Base-by-base conservation (phyloP, 1,140 invertebrate species). In the Drosophila albomicans region DNA sequence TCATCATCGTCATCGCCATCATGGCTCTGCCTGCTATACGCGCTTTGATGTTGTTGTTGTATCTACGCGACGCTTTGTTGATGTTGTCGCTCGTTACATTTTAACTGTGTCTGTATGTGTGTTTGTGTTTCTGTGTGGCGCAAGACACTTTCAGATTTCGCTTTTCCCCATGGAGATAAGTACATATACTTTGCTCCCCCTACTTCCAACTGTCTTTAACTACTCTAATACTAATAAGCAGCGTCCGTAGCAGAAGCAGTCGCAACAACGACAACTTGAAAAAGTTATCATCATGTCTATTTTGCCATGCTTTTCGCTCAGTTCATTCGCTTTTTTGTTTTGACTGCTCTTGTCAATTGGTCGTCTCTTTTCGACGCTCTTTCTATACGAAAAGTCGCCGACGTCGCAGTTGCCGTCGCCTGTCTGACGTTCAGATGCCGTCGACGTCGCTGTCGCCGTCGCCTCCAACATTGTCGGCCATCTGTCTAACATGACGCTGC, bases 261-360 rank as follows among this genome's bases (percentile, higher is more conserved):
- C 20, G 20, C 30, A 52, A 46, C 49, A 54, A 46, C 57, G 57
- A 15, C 28, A 70, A 57, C 66, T 69, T 52, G 10, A 70, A 70
- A 62, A 63, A 70, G 73, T 75, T 63, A 71, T 70, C 72, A 59
- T 43, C 38, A 58, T 28, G 43, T 64, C 67, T 71, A 64, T 75
- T 71, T 16, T 75, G 65, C 67, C 51, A n/a, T 72, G 63, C 67
- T 72, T 78, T 67, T 63, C 57, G 58, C 43, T 66, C 52, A 70
- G 67, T 76, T 81, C 68, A 81, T 85, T 89, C 78, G 75, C 84
- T 75, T 72, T 88, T 84, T 88, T 88, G 85, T 88, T 88, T 88
- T 87, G 82, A 77, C 84, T 80, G 73, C 69, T 76, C 58, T 48
- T 62, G 66, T 71, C 62, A 71, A 69, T 63, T 72, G 65, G 61